These are phyloP conservation scores for Poeciliopsis turneri DNA, from an alignment of 2,797 vertebrate genomes.

Conservation along the genomic window DNA sequence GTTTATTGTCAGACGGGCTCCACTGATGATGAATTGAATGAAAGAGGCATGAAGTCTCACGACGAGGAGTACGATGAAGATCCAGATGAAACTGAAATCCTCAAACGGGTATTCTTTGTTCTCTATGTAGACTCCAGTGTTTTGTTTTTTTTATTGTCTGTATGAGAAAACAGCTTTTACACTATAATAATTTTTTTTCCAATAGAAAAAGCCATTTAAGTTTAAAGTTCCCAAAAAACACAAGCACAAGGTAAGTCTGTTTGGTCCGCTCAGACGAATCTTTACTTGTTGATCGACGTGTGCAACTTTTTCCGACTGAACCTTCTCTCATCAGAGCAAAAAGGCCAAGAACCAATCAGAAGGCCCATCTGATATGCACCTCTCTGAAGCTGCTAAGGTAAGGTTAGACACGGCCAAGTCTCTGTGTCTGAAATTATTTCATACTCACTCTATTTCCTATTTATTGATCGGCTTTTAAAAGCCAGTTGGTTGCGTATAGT, in stretches of 20 bases:
- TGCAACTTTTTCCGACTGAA: fast-evolving
- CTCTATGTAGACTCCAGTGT: not conserved
- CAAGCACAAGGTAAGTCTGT: constrained; percentile 51
- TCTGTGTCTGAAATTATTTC: not conserved
- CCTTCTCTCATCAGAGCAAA: constrained; percentile 49
- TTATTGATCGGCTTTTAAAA: not conserved
- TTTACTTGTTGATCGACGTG: not conserved
- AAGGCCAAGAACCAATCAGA: constrained; percentile 50
- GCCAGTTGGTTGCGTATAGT: not conserved
- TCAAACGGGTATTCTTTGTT: constrained; percentile 51
- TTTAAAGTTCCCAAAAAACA: constrained; percentile 35
- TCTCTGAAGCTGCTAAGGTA: constrained; percentile 79
- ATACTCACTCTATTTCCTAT: not conserved
- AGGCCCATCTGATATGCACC: constrained; percentile 53
- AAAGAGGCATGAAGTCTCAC: constrained; percentile 5
- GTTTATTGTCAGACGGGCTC: constrained; percentile 36
- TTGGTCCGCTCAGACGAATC: not conserved
- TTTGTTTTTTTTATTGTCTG: not conserved
- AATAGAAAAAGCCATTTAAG: constrained; percentile 63
- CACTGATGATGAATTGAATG: constrained; percentile 27
- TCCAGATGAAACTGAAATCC: constrained; percentile 35
- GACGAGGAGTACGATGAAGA: constrained; percentile 23
- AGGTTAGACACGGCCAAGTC: not conserved
- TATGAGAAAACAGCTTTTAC: no score
- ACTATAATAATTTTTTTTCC: not conserved